Conservation (phyloP, 2,797 vertebrate genomes). For the Manis crassicaudata region DNA sequence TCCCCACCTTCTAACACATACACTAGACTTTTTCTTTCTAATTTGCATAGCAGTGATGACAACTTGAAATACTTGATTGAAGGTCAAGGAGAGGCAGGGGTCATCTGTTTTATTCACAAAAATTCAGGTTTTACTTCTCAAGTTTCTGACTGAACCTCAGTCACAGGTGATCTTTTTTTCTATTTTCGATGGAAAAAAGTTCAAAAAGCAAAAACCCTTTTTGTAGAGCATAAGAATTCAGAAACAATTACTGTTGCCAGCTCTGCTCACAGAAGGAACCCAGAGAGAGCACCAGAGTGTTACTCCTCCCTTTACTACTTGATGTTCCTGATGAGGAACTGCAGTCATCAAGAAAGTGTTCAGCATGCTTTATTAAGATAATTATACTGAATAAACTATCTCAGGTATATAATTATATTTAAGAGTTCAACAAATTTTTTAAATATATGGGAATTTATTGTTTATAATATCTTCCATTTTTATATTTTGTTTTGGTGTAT, state of each 20-base stretch:
- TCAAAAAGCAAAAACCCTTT: neutral
- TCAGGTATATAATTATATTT: neutral
- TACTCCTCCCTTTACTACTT: neutral
- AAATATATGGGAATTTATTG: neutral
- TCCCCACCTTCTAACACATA: neutral
- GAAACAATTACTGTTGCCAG: neutral
- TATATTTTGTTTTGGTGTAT: neutral
- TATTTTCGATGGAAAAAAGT: neutral
- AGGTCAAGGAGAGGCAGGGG: neutral
- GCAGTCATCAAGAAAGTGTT: neutral
- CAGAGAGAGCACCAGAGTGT: neutral
- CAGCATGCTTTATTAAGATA: neutral
- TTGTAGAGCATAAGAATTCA: neutral
- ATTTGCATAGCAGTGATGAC: neutral
- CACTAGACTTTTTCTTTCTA: neutral
- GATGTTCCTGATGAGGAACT: neutral
- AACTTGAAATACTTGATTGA: neutral
- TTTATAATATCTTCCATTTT: conserved; percentile 12
- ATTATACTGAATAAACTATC: neutral
- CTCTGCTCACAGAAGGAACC: neutral
- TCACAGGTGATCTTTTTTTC: neutral
- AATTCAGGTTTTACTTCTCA: neutral
- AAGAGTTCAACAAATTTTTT: neutral
- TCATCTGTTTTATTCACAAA: neutral
- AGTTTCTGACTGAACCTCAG: neutral